Percentiles rank a stretch among this genome's conserved stretches.
These are phyloP conservation scores for Tapirus terrestris DNA, from an alignment of 2,113 vertebrate species.

Conservation along the genomic window DNA sequence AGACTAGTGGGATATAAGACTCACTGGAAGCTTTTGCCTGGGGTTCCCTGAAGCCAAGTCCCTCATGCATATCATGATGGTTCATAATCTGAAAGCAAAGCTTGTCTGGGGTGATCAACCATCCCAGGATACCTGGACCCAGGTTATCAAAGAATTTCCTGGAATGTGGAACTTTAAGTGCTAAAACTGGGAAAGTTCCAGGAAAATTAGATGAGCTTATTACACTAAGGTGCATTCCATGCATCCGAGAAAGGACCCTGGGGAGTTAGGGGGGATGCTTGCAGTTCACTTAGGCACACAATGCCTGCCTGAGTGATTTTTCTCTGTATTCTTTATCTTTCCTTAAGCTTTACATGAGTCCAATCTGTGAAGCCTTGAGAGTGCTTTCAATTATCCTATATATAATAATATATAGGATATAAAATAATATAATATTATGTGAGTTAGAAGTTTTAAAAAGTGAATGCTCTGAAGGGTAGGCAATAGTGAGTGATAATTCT, in stretches of 20 bases:
- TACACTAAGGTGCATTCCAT: accelerated
- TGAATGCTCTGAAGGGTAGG: background rate
- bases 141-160: background rate
- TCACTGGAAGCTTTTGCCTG: background rate
- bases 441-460: background rate
- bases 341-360: background rate
- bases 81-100: background rate
- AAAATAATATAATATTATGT: background rate
- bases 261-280: background rate
- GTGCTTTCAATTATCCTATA: background rate
- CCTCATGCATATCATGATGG: background rate
- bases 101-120: background rate
- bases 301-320: background rate
- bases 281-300: background rate
- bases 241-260: too few species aligned
- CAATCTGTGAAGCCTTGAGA: background rate
- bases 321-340: background rate
- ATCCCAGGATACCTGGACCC: background rate
- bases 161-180: background rate
- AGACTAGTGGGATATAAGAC: background rate
- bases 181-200: background rate
- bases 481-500: background rate
- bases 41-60: background rate
- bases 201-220: background rate
- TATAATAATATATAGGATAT: too few species aligned